Evolutionary conservation across 2,113 vertebrate species (phyloP).

Genomic region (Brachyistius frenatus): DNA sequence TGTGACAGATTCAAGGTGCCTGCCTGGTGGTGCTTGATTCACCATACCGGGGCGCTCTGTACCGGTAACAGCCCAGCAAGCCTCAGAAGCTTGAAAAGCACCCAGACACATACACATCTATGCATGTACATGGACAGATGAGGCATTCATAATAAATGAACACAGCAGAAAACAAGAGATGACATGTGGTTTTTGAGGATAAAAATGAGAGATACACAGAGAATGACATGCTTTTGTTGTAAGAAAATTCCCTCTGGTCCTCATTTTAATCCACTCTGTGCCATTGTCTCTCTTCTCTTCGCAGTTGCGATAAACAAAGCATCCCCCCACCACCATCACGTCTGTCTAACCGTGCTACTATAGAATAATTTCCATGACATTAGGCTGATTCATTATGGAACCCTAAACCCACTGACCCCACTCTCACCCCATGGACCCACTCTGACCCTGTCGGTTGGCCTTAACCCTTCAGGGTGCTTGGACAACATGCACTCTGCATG

Average conservation of each 20-base stretch:
- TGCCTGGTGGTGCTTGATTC: constrained; percentile 56
- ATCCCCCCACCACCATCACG: background rate
- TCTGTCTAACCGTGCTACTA: constrained; percentile 1
- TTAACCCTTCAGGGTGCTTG: constrained; percentile 58
- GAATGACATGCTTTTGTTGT: background rate
- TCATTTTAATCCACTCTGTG: background rate
- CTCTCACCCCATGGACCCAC: constrained; percentile 66
- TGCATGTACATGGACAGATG: constrained; percentile 29
- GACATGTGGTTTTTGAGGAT: constrained; percentile 7
- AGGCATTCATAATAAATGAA: constrained; percentile 39
- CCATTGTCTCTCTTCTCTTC: background rate
- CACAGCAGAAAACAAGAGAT: constrained; percentile 28
- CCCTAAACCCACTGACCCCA: constrained; percentile 51
- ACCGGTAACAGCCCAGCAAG: constrained; percentile 24
- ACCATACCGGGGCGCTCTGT: constrained; percentile 31
- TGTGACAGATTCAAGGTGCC: constrained; percentile 53
- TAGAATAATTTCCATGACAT: constrained; percentile 10
- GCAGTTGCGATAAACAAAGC: background rate
- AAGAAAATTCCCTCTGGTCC: background rate
- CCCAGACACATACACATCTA: constrained; percentile 20
- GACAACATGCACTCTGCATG: constrained; percentile 65
- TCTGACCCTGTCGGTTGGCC: constrained; percentile 48
- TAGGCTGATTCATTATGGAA: constrained; percentile 32
- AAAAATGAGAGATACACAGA: background rate
- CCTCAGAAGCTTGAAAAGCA: constrained; percentile 20